Conservation (phyloP, 1,140 invertebrate species). For the Drosophila willistoni region DNA sequence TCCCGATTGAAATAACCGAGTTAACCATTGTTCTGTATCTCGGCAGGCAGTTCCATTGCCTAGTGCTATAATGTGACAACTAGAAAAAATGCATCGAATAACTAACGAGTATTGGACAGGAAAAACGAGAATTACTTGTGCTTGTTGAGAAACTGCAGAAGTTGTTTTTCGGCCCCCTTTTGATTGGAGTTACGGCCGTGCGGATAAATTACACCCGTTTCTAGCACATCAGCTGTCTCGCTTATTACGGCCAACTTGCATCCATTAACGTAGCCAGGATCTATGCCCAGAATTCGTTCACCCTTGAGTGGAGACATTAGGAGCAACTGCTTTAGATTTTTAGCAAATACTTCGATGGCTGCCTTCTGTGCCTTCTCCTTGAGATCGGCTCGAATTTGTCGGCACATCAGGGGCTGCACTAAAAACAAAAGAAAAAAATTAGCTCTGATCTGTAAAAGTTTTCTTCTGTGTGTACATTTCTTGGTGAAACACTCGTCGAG, state of each 20-base stretch:
- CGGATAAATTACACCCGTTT: slow-evolving; percentile 88
- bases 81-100: slow-evolving; percentile 43
- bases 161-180: slow-evolving; percentile 48
- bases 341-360: slow-evolving; percentile 92
- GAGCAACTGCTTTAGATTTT: slow-evolving; percentile 92
- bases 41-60: slow-evolving; percentile 95
- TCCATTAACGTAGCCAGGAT: slow-evolving; percentile 93
- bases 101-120: not conserved
- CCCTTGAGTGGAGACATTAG: slow-evolving; percentile 91
- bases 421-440: slow-evolving; percentile 9
- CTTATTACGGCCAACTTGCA: slow-evolving; percentile 92
- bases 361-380: slow-evolving; percentile 90
- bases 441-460: not conserved
- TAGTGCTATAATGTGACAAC: slow-evolving; percentile 90
- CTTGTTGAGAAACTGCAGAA: slow-evolving; percentile 62
- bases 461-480: slow-evolving; percentile 65
- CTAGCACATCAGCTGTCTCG: slow-evolving; percentile 88
- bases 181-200: slow-evolving; percentile 77
- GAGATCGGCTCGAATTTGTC: slow-evolving; percentile 89
- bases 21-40: slow-evolving; percentile 91
- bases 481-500: slow-evolving; percentile 85
- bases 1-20: slow-evolving; percentile 85
- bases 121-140: slow-evolving; percentile 51
- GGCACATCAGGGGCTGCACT: slow-evolving; percentile 86
- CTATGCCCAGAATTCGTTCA: slow-evolving; percentile 91